phyloP scores from a whole-genome alignment of 1,140 invertebrate genomes.

The Cataglyphis hispanica region DNA sequence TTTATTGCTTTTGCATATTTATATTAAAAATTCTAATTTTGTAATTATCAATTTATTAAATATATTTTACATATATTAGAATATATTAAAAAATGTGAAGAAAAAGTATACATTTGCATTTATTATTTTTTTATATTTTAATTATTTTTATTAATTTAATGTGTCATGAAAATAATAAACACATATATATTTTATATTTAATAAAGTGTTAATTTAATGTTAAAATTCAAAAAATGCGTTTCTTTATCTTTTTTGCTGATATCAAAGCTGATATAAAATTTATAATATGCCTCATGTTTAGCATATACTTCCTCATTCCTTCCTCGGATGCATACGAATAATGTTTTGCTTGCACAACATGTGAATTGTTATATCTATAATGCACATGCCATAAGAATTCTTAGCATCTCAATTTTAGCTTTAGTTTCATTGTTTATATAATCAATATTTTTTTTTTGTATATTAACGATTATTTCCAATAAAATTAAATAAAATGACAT shows the following conservation, averaged over 20 bases:
- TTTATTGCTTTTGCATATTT: neutral
- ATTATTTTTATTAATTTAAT: slow-evolving; percentile 3
- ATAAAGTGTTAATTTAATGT: neutral
- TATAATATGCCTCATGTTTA: neutral
- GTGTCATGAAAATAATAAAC: neutral
- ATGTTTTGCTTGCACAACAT: slow-evolving; percentile 21
- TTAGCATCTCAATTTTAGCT: neutral
- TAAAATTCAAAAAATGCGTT: neutral
- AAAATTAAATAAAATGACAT: slow-evolving; percentile 1
- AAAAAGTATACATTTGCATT: neutral
- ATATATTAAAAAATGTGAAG: neutral
- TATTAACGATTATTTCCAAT: neutral
- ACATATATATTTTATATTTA: neutral
- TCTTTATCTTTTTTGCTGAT: slow-evolving; percentile 9
- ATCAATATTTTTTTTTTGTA: slow-evolving; percentile 10
- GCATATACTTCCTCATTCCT: slow-evolving; percentile 8
- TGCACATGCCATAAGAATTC: slow-evolving; percentile 7
- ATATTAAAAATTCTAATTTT: neutral
- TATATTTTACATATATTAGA: slow-evolving; percentile 1
- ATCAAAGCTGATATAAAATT: neutral
- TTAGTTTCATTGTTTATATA: slow-evolving; percentile 1
- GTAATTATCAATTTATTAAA: neutral
- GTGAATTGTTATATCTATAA: slow-evolving; percentile 36
- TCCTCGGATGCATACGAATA: too few relatives aligned
- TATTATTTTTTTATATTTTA: neutral